Base-by-base conservation (phyloP, 2,113 vertebrate species). In the Pantherophis guttatus region DNA sequence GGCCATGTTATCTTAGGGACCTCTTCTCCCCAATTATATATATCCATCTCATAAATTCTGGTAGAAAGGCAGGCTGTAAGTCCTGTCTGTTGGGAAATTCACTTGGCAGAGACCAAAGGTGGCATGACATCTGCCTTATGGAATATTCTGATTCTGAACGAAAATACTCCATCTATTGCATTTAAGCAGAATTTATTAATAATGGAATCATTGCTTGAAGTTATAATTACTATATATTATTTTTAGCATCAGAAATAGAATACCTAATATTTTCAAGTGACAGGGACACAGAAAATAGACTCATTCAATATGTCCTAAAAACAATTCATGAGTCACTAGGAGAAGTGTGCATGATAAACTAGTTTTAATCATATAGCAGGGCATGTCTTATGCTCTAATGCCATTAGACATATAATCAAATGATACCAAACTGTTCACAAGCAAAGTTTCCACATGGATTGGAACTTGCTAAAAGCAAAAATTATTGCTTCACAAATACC, bases 381-480 rank as follows among this genome's bases (percentile, higher is more conserved):
- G 10, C 86, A 48, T 87, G 86, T 6, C 48, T 52, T 50, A 15
- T 59, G 19, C 44, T 58, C 54, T 58, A 33, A 39, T 81, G 6
- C 50, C 10, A 75, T 39, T n/a, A 75, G 39, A 81, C 39, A 85
- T 23, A 57, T 23, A 85, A 85, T 15, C 26, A 58, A 91, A n/a
- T 23, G 57, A 86, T 13, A 54, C 10, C 48, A 21, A 87, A 24
- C 21, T 33, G 91, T 50, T 87, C 26, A 53, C 33, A 91, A 57
- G 10, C 15, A 65, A 5, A 5, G 53, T 86, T 65, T 62, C 52
- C 52, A 12, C 5, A 26, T 86, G 75, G 3, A 88, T 54, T 54
- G 50, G n/a, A 92, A 92, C 24, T 92, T 88, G 91, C 50, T 92
- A 92, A 88, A 88, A 57, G 15, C 55, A 57, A 57, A 55, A 62